These are phyloP conservation scores for Pleuronectes platessa DNA, from an alignment of 2,113 vertebrate species.

Conservation along the genomic window DNA sequence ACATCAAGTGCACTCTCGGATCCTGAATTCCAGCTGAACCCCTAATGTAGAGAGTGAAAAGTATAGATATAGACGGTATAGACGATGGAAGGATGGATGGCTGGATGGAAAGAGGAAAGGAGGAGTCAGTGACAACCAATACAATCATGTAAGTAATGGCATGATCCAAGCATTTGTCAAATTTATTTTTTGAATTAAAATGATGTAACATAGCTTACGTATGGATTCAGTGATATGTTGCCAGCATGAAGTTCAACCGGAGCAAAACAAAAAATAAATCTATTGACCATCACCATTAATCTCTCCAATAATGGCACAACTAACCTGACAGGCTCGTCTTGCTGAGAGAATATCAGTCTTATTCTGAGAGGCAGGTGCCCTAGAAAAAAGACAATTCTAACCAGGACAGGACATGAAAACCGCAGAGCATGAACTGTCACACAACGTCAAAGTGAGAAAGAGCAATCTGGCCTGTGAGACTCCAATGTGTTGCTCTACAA, in stretches of 20 bases:
- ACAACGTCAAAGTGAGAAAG: conserved; percentile 64
- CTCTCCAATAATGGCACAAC: conserved; percentile 48
- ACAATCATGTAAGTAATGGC: neutral
- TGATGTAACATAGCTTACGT: neutral
- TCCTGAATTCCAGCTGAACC: no score
- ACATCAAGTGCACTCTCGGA: no score
- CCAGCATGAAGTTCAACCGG: conserved; percentile 22
- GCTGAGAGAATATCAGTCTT: conserved; percentile 58
- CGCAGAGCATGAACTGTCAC: conserved; percentile 66
- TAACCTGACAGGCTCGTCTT: conserved; percentile 56
- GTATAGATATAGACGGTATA: no score
- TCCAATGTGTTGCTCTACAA: conserved; percentile 66
- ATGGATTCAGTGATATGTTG: conserved; percentile 9
- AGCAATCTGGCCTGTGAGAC: conserved; percentile 66
- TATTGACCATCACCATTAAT: conserved; percentile 53
- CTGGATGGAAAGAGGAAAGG: no score
- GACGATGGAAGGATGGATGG: no score
- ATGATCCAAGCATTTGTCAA: conserved; percentile 2
- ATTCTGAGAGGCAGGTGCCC: conserved; percentile 49
- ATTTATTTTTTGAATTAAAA: conserved; percentile 1
- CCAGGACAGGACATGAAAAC: conserved; percentile 47
- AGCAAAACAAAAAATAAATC: conserved; percentile 39
- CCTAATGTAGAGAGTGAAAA: no score
- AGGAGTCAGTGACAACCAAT: neutral
- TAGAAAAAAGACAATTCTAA: conserved; percentile 2